Percentiles rank a stretch among this genome's conserved stretches.
phyloP scores from a whole-genome alignment of 2,797 vertebrate species.

The Danio jaintianensis region DNA sequence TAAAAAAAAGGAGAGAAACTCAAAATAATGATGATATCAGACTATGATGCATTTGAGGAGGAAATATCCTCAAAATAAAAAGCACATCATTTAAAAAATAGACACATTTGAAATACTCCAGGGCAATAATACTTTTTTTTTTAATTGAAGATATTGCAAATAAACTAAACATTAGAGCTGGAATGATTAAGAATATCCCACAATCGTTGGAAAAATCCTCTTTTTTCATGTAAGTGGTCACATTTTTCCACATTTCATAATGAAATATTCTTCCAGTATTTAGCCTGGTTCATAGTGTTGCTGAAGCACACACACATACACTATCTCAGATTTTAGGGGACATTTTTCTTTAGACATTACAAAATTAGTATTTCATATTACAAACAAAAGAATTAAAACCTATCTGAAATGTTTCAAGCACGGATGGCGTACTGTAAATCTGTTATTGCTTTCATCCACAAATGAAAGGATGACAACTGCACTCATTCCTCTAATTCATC shows the following conservation, averaged over 20 bases:
- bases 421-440: constrained; percentile 56
- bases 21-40: neutral
- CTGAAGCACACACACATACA: too few relatives aligned
- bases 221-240: neutral
- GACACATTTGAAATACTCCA: neutral
- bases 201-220: neutral
- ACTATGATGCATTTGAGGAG: neutral
- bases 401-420: constrained; percentile 57
- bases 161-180: neutral
- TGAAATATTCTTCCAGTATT: neutral
- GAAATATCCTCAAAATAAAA: neutral
- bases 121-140: constrained; percentile 11
- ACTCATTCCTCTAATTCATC: constrained; percentile 51
- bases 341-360: constrained; percentile 10
- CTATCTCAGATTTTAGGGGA: neutral
- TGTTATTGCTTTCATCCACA: constrained; percentile 60
- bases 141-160: constrained; percentile 1
- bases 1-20: too few relatives aligned
- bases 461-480: constrained; percentile 36
- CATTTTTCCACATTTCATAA: neutral
- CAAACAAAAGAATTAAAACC: constrained; percentile 36
- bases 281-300: neutral
- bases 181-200: constrained; percentile 10
- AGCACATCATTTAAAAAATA: neutral
- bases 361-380: constrained; percentile 45